Base-by-base conservation (phyloP, 2,888 invertebrate species). In the Scaptomyza cyrtandrae region DNA sequence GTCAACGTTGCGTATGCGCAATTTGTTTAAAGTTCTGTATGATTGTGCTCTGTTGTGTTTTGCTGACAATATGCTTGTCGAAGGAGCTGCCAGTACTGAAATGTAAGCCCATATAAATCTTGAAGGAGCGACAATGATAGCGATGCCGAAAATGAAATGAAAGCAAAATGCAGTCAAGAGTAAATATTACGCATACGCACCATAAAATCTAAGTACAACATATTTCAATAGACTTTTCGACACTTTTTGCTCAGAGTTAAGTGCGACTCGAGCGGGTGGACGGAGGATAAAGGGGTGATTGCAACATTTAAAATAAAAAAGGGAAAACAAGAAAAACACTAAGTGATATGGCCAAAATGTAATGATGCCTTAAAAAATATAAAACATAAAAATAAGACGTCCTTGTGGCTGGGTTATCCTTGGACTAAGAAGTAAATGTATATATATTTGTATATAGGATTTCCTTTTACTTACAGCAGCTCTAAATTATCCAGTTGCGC, bases 391-490 rank as follows among this genome's bases (percentile, higher is more conserved):
- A 39, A 9, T 14, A 14, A 13, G 13, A n/a, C 45, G 43, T 29
- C 43, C 64, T 60, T 41, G 43, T 7, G 52, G 4, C 27, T 14
- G 19, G 14, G 29, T n/a, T 37, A 41, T 27, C 27, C 46, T 27
- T 7, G 33, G 6, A 31, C 4, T 52, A 24, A 50, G 35, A 14
- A 27, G 24, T 16, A 29, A 2, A 48, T 48, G 29, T 19, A 49
- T 46, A 46, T 14, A 46, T 33, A 44, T 33, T 33, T 33, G 24
- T n/a, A 14, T 45, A 43, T 27, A 27, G 43, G 13, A 27, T 53
- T 37, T 63, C 44, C 24, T 63, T 67, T 61, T 78, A 93, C 93
- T 92, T 91, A 94, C 94, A 94, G 80, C 68, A 92, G 90, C 85
- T 91, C 90, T 71, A 94, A 88, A 74, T 89, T 91, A 58, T 91